Evolutionary conservation across 2,797 vertebrate species (phyloP).

Genomic region (Thunnus albacares): DNA sequence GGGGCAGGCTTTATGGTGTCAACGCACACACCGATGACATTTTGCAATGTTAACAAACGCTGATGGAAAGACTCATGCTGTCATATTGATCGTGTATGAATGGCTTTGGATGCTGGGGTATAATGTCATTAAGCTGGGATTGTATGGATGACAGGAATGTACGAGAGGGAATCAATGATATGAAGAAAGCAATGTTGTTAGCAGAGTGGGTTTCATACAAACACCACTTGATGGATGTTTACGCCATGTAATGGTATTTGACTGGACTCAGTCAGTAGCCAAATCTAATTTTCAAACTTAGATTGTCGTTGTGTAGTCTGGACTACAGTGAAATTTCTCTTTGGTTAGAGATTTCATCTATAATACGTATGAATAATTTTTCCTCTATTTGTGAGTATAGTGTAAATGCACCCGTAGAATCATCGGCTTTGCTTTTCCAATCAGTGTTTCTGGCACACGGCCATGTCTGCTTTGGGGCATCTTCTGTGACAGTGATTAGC

Average conservation of each 20-base stretch:
- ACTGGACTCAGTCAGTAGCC: conserved; percentile 43
- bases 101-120: conserved; percentile 73
- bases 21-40: conserved; percentile 49
- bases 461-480: conserved; percentile 1
- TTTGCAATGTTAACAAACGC: conserved; percentile 75
- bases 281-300: conserved; percentile 66
- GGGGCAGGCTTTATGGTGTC: conserved; percentile 27
- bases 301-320: conserved; percentile 49
- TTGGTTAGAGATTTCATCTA: background rate
- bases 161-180: conserved; percentile 68
- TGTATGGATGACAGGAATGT: conserved; percentile 75
- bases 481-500: background rate
- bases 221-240: conserved; percentile 73
- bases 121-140: conserved; percentile 78
- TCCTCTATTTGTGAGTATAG: conserved; percentile 3
- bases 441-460: conserved; percentile 2
- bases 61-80: conserved; percentile 78
- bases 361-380: background rate
- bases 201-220: conserved; percentile 69
- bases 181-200: conserved; percentile 67
- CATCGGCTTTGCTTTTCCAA: background rate
- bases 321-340: conserved; percentile 31
- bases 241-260: conserved; percentile 64
- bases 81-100: conserved; percentile 78
- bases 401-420: background rate